phyloP scores from a whole-genome alignment of 53 echinoderm and acorn worm species.

The Crossaster papposus region DNA sequence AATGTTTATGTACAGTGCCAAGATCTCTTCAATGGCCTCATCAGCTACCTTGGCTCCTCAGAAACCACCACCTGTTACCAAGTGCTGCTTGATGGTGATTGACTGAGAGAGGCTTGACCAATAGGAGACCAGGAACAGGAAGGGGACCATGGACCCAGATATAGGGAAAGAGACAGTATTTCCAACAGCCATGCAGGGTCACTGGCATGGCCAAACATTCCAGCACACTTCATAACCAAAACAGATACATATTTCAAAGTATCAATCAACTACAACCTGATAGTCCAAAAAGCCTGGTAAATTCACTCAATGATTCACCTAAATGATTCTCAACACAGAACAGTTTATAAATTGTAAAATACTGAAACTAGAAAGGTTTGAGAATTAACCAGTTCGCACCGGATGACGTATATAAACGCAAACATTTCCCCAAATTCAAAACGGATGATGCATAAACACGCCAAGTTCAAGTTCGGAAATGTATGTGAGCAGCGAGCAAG shows the following conservation, averaged over 20 bases:
- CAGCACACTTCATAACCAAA: not conserved
- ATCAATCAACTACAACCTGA: not conserved
- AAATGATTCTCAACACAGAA: too few species aligned
- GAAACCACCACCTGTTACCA: not conserved
- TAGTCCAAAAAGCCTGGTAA: too few species aligned
- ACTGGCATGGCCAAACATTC: not conserved
- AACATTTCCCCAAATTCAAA: too few species aligned
- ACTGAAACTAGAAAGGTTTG: too few species aligned
- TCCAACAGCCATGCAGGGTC: not conserved
- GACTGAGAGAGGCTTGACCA: constrained; percentile 7
- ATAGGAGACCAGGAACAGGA: not conserved
- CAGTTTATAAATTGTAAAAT: too few species aligned
- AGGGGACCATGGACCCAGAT: not conserved
- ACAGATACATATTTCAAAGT: not conserved
- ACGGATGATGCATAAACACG: too few species aligned
- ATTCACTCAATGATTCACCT: too few species aligned
- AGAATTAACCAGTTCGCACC: too few species aligned
- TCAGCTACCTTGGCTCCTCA: not conserved
- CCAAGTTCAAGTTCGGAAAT: too few species aligned
- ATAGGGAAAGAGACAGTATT: not conserved
- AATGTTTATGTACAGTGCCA: not conserved
- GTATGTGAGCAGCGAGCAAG: too few species aligned
- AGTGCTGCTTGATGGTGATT: not conserved
- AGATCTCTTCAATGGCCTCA: not conserved
- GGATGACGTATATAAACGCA: too few species aligned